Percentiles rank a stretch among this genome's conserved stretches.
phyloP scores from a whole-genome alignment of 2,797 vertebrate genomes.

The Gymnodraco acuticeps region DNA sequence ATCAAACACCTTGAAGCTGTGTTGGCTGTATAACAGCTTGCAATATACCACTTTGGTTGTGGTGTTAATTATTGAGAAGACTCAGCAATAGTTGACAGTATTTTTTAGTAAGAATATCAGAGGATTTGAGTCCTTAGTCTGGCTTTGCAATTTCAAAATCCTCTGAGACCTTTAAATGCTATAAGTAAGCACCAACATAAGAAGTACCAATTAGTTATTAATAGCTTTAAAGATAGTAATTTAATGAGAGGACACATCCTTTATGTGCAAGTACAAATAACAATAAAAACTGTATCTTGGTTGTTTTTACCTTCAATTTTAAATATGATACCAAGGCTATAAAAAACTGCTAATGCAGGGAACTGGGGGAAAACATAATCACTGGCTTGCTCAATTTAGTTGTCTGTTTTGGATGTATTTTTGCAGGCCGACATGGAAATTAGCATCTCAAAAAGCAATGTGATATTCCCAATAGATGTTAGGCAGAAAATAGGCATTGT shows the following conservation, averaged over 20 bases:
- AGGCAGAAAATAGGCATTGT: too few species aligned
- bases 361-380: slow-evolving; percentile 6
- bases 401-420: not conserved
- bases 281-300: not conserved
- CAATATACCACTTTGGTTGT: not conserved
- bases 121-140: not conserved
- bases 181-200: not conserved
- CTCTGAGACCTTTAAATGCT: not conserved
- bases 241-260: not conserved
- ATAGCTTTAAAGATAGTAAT: not conserved
- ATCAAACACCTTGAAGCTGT: too few species aligned
- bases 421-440: too few species aligned
- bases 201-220: not conserved
- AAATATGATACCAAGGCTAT: not conserved
- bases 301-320: not conserved
- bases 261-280: not conserved
- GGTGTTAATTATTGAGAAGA: slow-evolving; percentile 6
- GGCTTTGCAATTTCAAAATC: not conserved
- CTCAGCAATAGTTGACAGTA: too few species aligned
- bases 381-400: not conserved
- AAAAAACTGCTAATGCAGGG: not conserved
- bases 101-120: not conserved
- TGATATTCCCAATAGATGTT: too few species aligned
- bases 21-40: too few species aligned
- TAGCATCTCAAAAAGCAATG: too few species aligned